These are phyloP conservation scores for Parazoanthus darwini DNA, from an alignment of 92 coral and sea anemone genomes.

Conservation along the genomic window DNA sequence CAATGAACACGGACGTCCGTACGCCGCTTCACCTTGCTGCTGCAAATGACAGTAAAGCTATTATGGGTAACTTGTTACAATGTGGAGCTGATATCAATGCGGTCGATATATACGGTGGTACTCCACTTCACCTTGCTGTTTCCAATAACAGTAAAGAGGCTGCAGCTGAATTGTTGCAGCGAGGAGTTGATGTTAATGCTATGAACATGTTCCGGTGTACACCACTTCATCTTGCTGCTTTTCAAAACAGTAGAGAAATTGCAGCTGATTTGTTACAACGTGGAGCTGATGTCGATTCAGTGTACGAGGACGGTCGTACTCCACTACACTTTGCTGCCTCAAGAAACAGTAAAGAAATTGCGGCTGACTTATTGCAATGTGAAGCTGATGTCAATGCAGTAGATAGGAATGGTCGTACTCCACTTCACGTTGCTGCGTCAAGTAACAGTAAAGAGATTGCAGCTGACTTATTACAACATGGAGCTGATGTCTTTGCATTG, in stretches of 20 bases:
- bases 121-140: slow-evolving; percentile 16
- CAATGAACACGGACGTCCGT: not conserved
- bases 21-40: slow-evolving; percentile 15
- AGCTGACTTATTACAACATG: not conserved
- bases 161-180: not conserved
- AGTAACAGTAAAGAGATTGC: not conserved
- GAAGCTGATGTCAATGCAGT: slow-evolving; percentile 7
- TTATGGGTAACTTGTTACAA: too few species aligned
- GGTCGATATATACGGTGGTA: not conserved
- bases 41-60: not conserved
- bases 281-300: not conserved
- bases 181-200: not conserved
- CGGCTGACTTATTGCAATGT: not conserved
- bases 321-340: not conserved
- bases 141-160: not conserved
- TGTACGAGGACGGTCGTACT: not conserved
- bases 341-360: not conserved
- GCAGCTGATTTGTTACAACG: too few species aligned
- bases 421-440: slow-evolving; percentile 18
- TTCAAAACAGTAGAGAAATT: too few species aligned
- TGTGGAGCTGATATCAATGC: slow-evolving; percentile 8
- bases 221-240: too few species aligned
- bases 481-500: not conserved
- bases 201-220: too few species aligned
- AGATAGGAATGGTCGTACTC: not conserved